These are phyloP conservation scores for Teleogryllus oceanicus DNA, from an alignment of 2,888 invertebrate species.

Conservation along the genomic window DNA sequence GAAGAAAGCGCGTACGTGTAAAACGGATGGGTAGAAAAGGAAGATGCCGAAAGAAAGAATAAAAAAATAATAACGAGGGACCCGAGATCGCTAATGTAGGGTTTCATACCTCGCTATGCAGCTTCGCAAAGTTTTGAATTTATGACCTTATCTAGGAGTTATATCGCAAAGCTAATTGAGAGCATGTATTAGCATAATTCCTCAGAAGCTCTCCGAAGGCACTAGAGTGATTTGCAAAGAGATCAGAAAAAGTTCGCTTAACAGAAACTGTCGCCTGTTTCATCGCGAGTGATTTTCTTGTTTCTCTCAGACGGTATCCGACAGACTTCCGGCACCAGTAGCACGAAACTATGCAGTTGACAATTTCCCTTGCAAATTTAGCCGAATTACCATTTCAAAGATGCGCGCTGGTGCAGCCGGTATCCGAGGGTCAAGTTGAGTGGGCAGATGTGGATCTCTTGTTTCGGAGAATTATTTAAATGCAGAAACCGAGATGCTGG, in stretches of 20 bases:
- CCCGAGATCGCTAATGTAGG: neutral
- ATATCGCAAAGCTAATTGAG: slow-evolving; percentile 10
- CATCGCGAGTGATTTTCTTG: no score
- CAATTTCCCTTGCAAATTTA: no score
- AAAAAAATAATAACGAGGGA: neutral
- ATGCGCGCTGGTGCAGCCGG: no score
- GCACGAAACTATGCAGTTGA: no score
- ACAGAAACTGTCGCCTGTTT: no score
- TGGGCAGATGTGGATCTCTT: no score
- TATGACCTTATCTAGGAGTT: slow-evolving; percentile 1
- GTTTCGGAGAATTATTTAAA: no score
- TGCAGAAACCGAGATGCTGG: no score
- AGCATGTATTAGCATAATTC: neutral
- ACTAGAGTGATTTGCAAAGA: neutral
- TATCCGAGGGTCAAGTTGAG: no score
- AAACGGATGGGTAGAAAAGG: neutral
- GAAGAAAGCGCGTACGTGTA: neutral
- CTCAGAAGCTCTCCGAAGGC: neutral
- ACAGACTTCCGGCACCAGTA: no score
- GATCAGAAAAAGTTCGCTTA: neutral
- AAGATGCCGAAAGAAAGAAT: neutral
- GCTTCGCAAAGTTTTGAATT: neutral
- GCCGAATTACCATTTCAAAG: no score
- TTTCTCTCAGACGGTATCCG: no score
- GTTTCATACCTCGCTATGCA: slow-evolving; percentile 7